Conservation (phyloP, 1,140 invertebrate genomes). For the Cherax destructor region DNA sequence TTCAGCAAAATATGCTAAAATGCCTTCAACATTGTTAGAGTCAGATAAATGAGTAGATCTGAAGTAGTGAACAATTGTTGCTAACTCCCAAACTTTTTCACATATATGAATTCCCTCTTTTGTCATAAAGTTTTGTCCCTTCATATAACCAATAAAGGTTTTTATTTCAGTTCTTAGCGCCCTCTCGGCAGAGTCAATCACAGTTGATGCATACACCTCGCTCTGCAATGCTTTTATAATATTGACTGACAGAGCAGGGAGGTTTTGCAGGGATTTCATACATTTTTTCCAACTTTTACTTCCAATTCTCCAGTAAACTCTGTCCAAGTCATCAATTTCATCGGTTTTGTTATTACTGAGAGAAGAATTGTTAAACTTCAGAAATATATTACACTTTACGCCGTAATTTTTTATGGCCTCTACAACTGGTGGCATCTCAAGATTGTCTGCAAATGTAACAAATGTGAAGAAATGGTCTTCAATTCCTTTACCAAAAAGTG, state of each 20-base stretch:
- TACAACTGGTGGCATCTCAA: slow-evolving; percentile 40
- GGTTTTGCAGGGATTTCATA: slow-evolving; percentile 19
- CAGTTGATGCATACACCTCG: slow-evolving; percentile 29
- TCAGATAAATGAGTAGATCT: neutral
- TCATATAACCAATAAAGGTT: neutral
- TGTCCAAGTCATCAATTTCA: slow-evolving; percentile 41
- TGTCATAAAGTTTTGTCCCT: neutral
- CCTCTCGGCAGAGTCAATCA: slow-evolving; percentile 19
- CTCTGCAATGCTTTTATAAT: slow-evolving; percentile 20
- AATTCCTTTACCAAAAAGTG: slow-evolving; percentile 39
- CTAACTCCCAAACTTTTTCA: slow-evolving; percentile 36
- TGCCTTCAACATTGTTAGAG: neutral
- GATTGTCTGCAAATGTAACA: slow-evolving; percentile 51
- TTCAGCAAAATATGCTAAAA: slow-evolving; percentile 5
- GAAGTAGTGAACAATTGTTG: neutral
- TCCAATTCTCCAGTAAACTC: slow-evolving; percentile 40
- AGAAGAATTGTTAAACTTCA: slow-evolving; percentile 58
- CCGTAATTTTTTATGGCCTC: slow-evolving; percentile 47
- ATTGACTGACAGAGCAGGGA: slow-evolving; percentile 12
- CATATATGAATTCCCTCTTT: neutral
- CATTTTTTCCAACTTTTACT: slow-evolving; percentile 49
- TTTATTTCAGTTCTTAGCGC: slow-evolving; percentile 16
- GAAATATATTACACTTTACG: slow-evolving; percentile 1
- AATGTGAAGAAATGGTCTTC: slow-evolving; percentile 27
- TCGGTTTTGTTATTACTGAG: slow-evolving; percentile 11